Evolutionary conservation across 2,113 vertebrate species (phyloP).

Genomic region (Aleadryas rufinucha): DNA sequence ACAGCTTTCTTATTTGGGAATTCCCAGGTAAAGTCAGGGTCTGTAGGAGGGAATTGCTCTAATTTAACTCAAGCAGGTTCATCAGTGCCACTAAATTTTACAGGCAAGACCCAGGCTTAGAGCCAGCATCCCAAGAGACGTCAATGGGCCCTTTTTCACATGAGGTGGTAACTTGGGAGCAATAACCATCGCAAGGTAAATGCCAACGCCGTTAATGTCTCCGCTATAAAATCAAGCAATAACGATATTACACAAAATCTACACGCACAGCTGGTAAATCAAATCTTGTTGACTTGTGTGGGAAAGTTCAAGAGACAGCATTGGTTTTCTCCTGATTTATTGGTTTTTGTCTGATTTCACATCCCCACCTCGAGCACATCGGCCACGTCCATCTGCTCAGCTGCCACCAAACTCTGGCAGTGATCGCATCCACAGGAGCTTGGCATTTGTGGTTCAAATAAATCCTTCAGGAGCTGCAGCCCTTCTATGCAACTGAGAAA

Average conservation of each 20-base stretch:
- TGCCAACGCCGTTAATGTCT: neutral
- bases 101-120: neutral
- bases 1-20: neutral
- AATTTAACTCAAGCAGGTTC: neutral
- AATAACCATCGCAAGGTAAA: neutral
- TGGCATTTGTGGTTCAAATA: neutral
- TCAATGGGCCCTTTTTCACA: neutral
- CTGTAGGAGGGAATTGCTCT: neutral
- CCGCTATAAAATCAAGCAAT: neutral
- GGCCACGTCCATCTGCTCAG: neutral
- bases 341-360: neutral
- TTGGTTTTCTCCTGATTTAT: neutral
- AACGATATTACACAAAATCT: neutral
- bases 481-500: neutral
- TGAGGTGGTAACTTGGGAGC: neutral
- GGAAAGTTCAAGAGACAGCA: neutral
- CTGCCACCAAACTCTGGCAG: neutral
- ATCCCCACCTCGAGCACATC: fast-evolving
- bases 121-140: neutral
- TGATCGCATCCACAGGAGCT: neutral
- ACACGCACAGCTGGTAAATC: neutral
- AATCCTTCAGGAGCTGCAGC: neutral
- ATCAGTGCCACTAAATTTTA: neutral
- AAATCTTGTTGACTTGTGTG: neutral
- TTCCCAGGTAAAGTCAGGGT: neutral